Percentiles rank a stretch among this genome's conserved stretches.
phyloP scores from a whole-genome alignment of 2,797 vertebrate species.

The Malacoctenus gilli region DNA sequence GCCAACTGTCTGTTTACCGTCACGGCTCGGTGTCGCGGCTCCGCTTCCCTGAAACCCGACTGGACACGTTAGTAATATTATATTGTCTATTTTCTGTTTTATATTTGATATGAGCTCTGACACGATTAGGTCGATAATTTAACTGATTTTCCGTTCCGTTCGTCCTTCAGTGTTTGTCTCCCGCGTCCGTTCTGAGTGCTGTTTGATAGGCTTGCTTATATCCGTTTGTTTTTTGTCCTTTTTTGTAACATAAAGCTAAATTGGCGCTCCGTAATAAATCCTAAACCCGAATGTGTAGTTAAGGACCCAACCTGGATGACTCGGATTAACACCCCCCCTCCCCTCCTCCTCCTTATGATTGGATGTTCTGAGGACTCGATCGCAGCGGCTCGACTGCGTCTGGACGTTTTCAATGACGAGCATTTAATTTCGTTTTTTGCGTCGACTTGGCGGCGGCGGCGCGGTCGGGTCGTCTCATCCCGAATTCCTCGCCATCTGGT shows the following conservation, averaged over 20 bases:
- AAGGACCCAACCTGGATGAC: constrained; percentile 25
- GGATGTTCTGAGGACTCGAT: constrained; percentile 62
- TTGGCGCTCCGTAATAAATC: constrained; percentile 62
- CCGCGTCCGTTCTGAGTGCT: constrained; percentile 38
- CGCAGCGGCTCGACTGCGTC: constrained; percentile 28
- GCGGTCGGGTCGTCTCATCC: constrained; percentile 33
- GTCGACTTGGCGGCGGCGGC: too few species aligned
- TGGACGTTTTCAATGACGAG: constrained; percentile 54
- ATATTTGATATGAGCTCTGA: constrained; percentile 44
- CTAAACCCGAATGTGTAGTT: constrained; percentile 47
- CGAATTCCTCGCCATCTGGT: constrained; percentile 45
- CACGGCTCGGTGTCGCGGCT: neutral
- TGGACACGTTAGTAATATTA: constrained; percentile 49
- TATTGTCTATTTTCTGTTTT: constrained; percentile 35
- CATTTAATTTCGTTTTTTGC: constrained; percentile 39
- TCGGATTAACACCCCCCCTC: constrained; percentile 50
- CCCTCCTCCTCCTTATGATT: constrained; percentile 30
- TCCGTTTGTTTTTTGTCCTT: constrained; percentile 57
- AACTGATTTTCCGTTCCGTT: constrained; percentile 19
- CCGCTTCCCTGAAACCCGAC: constrained; percentile 6
- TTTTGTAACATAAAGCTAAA: constrained; percentile 50
- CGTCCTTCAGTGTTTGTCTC: constrained; percentile 30
- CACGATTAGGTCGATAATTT: constrained; percentile 37
- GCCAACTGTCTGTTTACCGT: too few species aligned
- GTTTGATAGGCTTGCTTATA: constrained; percentile 43